Conservation (phyloP, 2,113 vertebrate species). For the zebrafish (Danio rerio) region GRCz12tu NC_133182.1:37808501-37809000, state of each 20-base stretch:
- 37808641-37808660: not conserved
- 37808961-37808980: not conserved
- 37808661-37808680: not conserved
- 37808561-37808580: not conserved
- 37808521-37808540: not conserved
- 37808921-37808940: not conserved
- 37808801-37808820: not conserved
- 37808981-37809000: not conserved
- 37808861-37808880: not conserved
- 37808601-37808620: not conserved
- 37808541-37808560: not conserved
- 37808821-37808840: not conserved
- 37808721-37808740: not conserved
- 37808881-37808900: not conserved
- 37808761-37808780: not conserved
- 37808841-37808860: constrained; percentile 6
- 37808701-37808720: not conserved
- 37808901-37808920: not conserved
- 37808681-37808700: not conserved
- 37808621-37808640: not conserved
- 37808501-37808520: not conserved
- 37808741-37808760: not conserved
- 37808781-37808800: not conserved
- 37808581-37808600: not conserved
- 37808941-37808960: not conserved